phyloP scores from a whole-genome alignment of 2,797 vertebrate species.

The Oryzias sinensis region DNA sequence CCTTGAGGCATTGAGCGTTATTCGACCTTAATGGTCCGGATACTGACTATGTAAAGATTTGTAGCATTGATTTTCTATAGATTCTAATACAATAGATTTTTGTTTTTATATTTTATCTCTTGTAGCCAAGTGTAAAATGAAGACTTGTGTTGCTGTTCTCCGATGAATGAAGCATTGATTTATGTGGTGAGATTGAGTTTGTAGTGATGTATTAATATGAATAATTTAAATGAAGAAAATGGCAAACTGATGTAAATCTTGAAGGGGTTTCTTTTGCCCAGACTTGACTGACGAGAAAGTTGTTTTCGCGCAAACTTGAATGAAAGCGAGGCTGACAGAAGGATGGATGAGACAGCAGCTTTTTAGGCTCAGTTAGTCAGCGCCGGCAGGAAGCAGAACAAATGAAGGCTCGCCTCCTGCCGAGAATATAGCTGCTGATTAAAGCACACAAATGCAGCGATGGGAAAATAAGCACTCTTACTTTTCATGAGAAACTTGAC shows the following conservation, averaged over 20 bases:
- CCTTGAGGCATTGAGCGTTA: no score
- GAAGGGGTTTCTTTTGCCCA: no score
- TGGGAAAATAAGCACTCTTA: constrained; percentile 1
- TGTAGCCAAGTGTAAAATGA: no score
- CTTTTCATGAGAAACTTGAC: constrained; percentile 19
- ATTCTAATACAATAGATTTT: not conserved
- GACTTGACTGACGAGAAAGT: constrained; percentile 11
- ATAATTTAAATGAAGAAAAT: constrained; percentile 35
- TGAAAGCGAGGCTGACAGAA: constrained; percentile 34
- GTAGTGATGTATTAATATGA: constrained; percentile 5
- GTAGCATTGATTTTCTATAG: not conserved
- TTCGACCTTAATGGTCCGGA: not conserved
- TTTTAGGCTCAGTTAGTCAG: constrained; percentile 31
- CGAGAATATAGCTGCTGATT: constrained; percentile 35
- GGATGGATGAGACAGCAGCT: constrained; percentile 36
- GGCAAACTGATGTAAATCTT: no score
- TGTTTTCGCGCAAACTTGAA: constrained; percentile 27
- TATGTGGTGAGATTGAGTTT: not conserved
- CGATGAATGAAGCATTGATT: no score
- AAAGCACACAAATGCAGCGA: constrained; percentile 22
- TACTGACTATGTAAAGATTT: not conserved
- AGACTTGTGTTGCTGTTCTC: no score
- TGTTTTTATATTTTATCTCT: no score
- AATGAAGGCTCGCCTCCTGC: constrained; percentile 30
- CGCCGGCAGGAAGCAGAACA: constrained; percentile 29